A percentile compares a stretch with the other conserved stretches of the same genome.
Evolutionary conservation across 2,797 vertebrate genomes (phyloP).

Genomic region (Aphelocoma californica): DNA sequence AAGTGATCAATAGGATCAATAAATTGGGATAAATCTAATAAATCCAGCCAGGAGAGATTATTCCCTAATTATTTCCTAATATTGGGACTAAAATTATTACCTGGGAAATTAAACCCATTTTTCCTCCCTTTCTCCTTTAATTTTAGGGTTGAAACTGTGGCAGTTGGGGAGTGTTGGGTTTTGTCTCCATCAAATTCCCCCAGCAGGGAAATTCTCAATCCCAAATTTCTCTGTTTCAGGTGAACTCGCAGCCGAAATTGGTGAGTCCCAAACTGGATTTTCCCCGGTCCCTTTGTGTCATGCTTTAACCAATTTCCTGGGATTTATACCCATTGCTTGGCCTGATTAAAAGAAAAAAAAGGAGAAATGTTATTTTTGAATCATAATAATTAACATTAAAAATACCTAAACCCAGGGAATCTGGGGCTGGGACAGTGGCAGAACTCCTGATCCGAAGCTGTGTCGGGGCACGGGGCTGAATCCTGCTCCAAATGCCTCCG

Average conservation of each 20-base stretch:
- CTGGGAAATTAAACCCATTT: neutral
- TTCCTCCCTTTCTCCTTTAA: too few species aligned
- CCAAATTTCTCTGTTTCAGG: neutral
- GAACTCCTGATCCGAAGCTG: neutral
- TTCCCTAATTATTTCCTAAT: neutral
- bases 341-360: neutral
- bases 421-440: neutral
- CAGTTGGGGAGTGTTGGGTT: neutral
- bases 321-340: neutral
- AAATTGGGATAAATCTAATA: too few species aligned
- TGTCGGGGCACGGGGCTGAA: neutral
- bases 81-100: neutral
- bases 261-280: neutral
- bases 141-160: neutral
- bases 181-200: neutral
- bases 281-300: neutral
- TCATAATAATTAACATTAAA: neutral
- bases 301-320: too few species aligned
- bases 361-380: neutral
- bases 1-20: neutral
- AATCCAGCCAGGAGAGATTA: neutral
- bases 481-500: accelerated
- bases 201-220: neutral
- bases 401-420: neutral
- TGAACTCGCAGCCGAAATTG: neutral